A percentile compares a stretch with the other conserved stretches of the same genome.
Evolutionary conservation across 2,888 invertebrate species (phyloP).

Genomic region (Cheilosia vernalis): DNA sequence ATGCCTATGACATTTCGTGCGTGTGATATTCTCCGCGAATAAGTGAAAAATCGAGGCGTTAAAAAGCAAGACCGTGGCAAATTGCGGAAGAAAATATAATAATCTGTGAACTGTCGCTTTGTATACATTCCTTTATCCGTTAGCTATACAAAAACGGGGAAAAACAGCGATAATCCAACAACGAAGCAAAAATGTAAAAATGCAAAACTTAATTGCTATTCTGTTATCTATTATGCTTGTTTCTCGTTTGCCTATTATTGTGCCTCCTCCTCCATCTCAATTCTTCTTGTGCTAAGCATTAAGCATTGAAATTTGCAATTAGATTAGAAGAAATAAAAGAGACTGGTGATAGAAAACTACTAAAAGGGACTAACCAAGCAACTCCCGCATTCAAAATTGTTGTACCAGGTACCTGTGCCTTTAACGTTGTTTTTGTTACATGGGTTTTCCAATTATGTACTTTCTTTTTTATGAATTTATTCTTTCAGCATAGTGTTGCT

Average conservation of each 20-base stretch:
- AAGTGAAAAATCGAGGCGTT: constrained; percentile 37
- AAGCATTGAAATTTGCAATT: constrained; percentile 36
- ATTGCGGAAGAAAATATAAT: constrained; percentile 10
- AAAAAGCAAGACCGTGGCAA: constrained; percentile 25
- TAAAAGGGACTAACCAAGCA: constrained; percentile 20
- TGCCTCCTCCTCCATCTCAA: constrained; percentile 12
- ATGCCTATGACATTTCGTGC: constrained; percentile 56
- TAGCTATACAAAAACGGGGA: constrained; percentile 21
- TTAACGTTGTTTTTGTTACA: not conserved
- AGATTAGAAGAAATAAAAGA: constrained; percentile 26
- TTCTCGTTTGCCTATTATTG: constrained; percentile 40
- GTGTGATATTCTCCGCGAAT: constrained; percentile 21
- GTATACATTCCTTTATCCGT: not conserved
- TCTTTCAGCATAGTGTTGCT: not conserved
- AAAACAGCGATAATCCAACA: constrained; percentile 49
- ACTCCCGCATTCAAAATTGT: constrained; percentile 24
- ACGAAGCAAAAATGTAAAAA: constrained; percentile 48
- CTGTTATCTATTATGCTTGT: constrained; percentile 55
- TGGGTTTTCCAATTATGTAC: no score
- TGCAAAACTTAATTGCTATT: constrained; percentile 61
- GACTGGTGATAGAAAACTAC: not conserved
- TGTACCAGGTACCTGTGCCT: not conserved
- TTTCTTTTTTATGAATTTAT: no score
- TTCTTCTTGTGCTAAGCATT: not conserved
- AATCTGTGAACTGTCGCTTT: not conserved